Conservation (phyloP, 2,888 invertebrate species). For the Epinotia nisella region DNA sequence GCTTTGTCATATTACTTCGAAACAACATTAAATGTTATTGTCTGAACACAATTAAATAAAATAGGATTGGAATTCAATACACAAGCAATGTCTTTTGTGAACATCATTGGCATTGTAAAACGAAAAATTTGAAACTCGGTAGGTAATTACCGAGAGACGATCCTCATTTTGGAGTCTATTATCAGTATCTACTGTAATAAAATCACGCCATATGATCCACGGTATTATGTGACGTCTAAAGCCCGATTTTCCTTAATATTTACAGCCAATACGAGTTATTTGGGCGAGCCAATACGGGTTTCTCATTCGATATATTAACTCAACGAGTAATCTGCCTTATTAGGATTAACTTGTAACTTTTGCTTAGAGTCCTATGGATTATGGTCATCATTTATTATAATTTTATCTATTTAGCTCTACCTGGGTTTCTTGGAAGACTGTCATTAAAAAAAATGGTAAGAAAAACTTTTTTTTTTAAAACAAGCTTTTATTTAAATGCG, state of each 20-base stretch:
- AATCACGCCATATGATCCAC: slow-evolving; percentile 23
- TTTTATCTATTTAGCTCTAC: neutral
- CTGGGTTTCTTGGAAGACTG: neutral
- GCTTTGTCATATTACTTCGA: slow-evolving; percentile 37
- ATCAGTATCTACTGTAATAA: slow-evolving; percentile 32
- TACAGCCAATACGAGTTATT: slow-evolving; percentile 28
- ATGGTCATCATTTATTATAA: neutral
- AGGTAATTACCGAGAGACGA: slow-evolving; percentile 24
- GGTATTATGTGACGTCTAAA: slow-evolving; percentile 17
- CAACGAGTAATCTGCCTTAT: neutral
- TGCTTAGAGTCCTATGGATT: neutral
- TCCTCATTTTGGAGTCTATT: slow-evolving; percentile 15
- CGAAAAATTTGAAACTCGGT: slow-evolving; percentile 8
- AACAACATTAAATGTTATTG: neutral
- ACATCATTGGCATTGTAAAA: slow-evolving; percentile 22
- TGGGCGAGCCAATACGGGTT: no score
- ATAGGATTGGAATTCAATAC: neutral
- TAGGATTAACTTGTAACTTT: slow-evolving; percentile 5
- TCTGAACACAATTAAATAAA: slow-evolving; percentile 1
- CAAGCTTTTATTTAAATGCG: no score
- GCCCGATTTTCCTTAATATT: slow-evolving; percentile 34
- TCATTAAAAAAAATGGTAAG: no score
- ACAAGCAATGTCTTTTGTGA: slow-evolving; percentile 4
- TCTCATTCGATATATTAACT: slow-evolving; percentile 13
- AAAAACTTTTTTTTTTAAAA: no score